A percentile compares a stretch with the other conserved stretches of the same genome.
These are phyloP conservation scores for Garra rufa DNA, from an alignment of 2,113 vertebrate species.

Conservation along the genomic window DNA sequence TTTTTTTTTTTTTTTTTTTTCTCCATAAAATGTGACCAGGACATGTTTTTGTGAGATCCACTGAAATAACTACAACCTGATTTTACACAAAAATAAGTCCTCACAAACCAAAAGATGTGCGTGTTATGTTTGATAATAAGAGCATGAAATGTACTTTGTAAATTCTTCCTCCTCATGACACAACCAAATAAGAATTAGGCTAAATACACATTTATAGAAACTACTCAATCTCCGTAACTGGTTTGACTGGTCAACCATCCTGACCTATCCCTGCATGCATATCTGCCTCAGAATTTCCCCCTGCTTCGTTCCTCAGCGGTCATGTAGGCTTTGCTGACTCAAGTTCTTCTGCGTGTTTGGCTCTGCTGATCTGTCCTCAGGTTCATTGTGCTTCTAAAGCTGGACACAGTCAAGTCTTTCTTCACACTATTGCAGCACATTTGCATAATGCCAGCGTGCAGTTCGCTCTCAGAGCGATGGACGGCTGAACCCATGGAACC, in stretches of 20 bases:
- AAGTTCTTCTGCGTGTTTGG: slow-evolving; percentile 61
- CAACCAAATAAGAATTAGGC: neutral
- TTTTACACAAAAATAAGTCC: no score
- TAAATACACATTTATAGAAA: neutral
- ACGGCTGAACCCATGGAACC: slow-evolving; percentile 46
- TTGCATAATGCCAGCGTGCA: neutral
- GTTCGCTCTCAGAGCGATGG: neutral
- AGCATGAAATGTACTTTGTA: no score
- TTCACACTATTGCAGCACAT: slow-evolving; percentile 52
- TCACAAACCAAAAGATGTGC: no score
- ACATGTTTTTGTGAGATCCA: no score
- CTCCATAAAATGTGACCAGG: no score
- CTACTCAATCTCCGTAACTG: neutral
- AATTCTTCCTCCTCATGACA: no score
- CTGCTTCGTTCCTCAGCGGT: neutral
- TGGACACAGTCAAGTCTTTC: slow-evolving; percentile 68
- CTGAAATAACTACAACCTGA: no score
- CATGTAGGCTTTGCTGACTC: slow-evolving; percentile 56
- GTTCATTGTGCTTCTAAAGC: slow-evolving; percentile 63
- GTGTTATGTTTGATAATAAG: no score
- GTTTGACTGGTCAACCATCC: neutral
- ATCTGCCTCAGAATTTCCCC: neutral
- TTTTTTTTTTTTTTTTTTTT: no score
- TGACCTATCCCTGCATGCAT: neutral
- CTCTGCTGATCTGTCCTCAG: slow-evolving; percentile 56